These are phyloP conservation scores for Tipula vernalis DNA, from an alignment of 2,888 invertebrate species.

Conservation along the genomic window DNA sequence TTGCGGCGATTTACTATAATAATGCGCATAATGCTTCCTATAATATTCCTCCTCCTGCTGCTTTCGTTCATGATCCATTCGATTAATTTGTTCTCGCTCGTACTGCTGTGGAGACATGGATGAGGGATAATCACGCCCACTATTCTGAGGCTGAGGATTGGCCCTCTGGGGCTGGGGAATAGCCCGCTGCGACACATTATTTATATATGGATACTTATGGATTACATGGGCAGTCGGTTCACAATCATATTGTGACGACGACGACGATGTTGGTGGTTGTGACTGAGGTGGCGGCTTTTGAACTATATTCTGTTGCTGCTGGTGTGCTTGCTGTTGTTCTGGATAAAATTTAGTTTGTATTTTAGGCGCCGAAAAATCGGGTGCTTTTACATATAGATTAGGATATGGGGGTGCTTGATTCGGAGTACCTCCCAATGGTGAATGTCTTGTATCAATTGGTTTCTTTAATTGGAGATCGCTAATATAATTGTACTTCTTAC, in stretches of 20 bases:
- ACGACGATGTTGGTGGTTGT: not conserved
- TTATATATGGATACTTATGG: conserved; percentile 14
- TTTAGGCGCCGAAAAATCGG: conserved; percentile 15
- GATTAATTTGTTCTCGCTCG: not conserved
- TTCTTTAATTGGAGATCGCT: conserved; percentile 20
- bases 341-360: conserved; percentile 13
- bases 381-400: conserved; percentile 18
- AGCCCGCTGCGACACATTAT: not conserved
- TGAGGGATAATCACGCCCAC: not conserved
- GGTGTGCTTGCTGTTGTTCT: not conserved
- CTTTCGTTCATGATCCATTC: not conserved
- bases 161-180: not conserved
- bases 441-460: conserved; percentile 12
- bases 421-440: conserved; percentile 12
- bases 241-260: conserved; percentile 6
- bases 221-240: conserved; percentile 17
- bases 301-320: not conserved
- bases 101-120: not conserved
- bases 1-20: not conserved
- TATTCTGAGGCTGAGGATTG: not conserved
- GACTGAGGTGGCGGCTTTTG: not conserved
- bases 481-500: conserved; percentile 20
- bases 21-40: not conserved
- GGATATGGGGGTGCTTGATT: not conserved
- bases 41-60: not conserved